These are phyloP conservation scores for Periparus ater DNA, from an alignment of 2,797 vertebrate genomes.

Conservation along the genomic window DNA sequence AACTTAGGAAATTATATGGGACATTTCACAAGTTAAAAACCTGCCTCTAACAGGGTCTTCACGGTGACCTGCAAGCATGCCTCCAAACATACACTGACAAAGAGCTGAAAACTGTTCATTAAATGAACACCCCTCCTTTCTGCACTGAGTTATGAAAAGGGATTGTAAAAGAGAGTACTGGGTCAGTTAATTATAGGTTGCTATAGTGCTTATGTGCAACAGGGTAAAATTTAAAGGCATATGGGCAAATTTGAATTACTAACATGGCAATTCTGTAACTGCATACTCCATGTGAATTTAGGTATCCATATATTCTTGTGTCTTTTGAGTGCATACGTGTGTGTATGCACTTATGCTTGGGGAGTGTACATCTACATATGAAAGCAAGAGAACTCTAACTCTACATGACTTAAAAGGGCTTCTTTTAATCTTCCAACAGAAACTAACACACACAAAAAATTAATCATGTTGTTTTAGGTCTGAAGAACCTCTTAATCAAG, in stretches of 20 bases:
- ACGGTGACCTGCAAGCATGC: accelerated
- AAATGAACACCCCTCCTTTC: not conserved
- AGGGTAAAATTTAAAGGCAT: not conserved
- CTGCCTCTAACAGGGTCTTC: not conserved
- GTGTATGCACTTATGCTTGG: not conserved
- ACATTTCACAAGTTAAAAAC: not conserved
- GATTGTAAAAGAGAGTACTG: not conserved
- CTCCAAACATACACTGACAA: not conserved
- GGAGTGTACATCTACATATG: not conserved
- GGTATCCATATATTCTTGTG: accelerated
- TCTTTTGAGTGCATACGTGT: not conserved
- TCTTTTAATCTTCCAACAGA: not conserved
- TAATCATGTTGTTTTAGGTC: not conserved
- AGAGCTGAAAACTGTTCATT: not conserved
- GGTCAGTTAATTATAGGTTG: not conserved
- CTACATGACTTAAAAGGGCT: not conserved
- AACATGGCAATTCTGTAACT: not conserved
- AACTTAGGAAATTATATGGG: not conserved
- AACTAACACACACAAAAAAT: not conserved
- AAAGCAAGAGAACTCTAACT: not conserved
- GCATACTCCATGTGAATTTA: not conserved
- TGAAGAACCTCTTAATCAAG: slow-evolving; percentile 12
- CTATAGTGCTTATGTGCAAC: not conserved
- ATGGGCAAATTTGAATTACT: not conserved
- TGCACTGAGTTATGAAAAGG: not conserved